Evolutionary conservation across 1,140 invertebrate species (phyloP).

Genomic region (Dendrolimus punctatus): DNA sequence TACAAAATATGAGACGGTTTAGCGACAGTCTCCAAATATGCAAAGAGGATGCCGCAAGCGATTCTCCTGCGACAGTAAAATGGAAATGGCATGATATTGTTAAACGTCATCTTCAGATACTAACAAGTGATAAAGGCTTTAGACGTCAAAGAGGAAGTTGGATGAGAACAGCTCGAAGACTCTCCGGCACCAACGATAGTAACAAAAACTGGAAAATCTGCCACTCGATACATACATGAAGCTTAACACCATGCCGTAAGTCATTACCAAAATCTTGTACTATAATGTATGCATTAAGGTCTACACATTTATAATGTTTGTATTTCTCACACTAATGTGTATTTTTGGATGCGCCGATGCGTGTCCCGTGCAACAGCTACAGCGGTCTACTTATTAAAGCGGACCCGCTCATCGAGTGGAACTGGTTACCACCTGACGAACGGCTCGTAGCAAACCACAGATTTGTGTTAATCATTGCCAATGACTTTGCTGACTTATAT

Average conservation of each 20-base stretch:
- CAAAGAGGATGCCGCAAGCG: constrained; percentile 67
- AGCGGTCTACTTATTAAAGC: constrained; percentile 36
- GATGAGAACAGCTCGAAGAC: constrained; percentile 71
- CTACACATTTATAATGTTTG: constrained; percentile 2
- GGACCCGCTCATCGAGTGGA: constrained; percentile 32
- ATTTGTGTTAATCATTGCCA: constrained; percentile 39
- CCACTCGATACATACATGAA: constrained; percentile 64
- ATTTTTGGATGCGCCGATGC: constrained; percentile 18
- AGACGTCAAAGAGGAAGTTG: constrained; percentile 73
- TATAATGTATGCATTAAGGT: too few relatives aligned
- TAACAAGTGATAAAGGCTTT: constrained; percentile 72
- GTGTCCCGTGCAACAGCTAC: constrained; percentile 26
- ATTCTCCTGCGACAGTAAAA: constrained; percentile 67
- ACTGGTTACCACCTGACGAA: constrained; percentile 42
- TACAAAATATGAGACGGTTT: constrained; percentile 72
- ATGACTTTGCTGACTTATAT: constrained; percentile 21
- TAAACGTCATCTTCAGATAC: constrained; percentile 69
- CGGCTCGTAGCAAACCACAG: constrained; percentile 22
- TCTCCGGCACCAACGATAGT: constrained; percentile 53
- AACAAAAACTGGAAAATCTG: constrained; percentile 39
- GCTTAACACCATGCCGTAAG: constrained; percentile 67
- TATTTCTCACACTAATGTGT: constrained; percentile 5
- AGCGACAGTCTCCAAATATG: constrained; percentile 73
- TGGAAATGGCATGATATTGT: constrained; percentile 73
- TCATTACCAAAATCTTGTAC: constrained; percentile 13